Base-by-base conservation (phyloP, 1,140 invertebrate species). In the Drosophila virilis region DNA sequence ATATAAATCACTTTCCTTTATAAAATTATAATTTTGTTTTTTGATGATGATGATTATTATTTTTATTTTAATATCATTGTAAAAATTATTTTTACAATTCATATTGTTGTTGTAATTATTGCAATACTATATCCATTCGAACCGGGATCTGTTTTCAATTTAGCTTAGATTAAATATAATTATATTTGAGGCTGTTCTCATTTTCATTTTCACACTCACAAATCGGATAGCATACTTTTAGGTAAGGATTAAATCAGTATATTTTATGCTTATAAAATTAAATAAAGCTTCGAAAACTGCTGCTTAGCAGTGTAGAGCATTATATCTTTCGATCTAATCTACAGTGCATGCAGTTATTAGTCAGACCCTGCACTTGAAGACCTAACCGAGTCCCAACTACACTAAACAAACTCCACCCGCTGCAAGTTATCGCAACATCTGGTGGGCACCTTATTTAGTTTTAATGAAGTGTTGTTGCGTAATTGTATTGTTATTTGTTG, bases 391-490 rank as follows among this genome's bases (percentile, higher is more conserved):
- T 28, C 22, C 32, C 37, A n/a, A 65, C 32, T 28, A 55, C 40
- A 15, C 17, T 5, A 4, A 28, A 28, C 22, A 28, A 28, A 59
- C 55, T 48, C 35, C 59, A 60, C 46, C 72, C 66, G 28, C 38
- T 50, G 32, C 62, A 55, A 52, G n/a, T 60, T 68, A 64, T 81
- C 65, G 35, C 65, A 72, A 65, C 58, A 86, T 72, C 70, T 78
- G 50, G 40, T 61, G 77, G 65, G 78, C 77, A 79, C 68, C 79
- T 83, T 88, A 83, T 88, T 89, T 83, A 83, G 76, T 83, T 83
- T 77, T 83, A 80, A 88, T 88, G 72, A 86, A 86, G 82, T 88
- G 82, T 64, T 77, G 68, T 9, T 35, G 37, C 22, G 33, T 8
- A 55, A 45, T 22, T 50, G 52, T 54, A 46, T 59, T 59, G 80